A percentile compares a stretch with the other conserved stretches of the same genome.
These are phyloP conservation scores for Prochilodus magdalenae DNA, from an alignment of 2,113 vertebrate genomes.

Conservation along the genomic window DNA sequence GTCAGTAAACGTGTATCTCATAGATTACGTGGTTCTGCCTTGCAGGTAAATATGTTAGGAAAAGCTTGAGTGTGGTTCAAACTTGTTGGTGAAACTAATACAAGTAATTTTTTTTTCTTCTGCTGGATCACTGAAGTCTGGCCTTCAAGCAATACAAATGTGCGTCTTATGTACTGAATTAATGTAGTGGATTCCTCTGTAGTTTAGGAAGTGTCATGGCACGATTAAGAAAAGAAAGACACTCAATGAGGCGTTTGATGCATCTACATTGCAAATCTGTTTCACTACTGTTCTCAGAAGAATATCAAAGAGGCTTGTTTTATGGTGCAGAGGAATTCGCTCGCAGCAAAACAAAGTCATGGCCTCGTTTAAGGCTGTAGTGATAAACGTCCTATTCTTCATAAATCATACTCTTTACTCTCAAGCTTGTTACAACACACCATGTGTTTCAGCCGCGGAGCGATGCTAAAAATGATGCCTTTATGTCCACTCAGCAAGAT, in stretches of 20 bases:
- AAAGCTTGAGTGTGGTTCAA: slow-evolving; percentile 48
- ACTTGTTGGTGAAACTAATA: slow-evolving; percentile 75
- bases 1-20: not conserved
- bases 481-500: not conserved
- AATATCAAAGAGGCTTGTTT: slow-evolving; percentile 48
- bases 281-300: slow-evolving; percentile 15
- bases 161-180: slow-evolving; percentile 17
- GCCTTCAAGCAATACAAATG: slow-evolving; percentile 28
- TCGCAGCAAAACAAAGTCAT: slow-evolving; percentile 42
- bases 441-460: not conserved
- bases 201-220: slow-evolving; percentile 43
- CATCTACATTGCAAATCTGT: not conserved
- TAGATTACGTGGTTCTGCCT: not conserved
- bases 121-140: not conserved
- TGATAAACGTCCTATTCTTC: slow-evolving; percentile 24
- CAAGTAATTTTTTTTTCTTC: slow-evolving; percentile 69
- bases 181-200: slow-evolving; percentile 13
- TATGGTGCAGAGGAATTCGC: slow-evolving; percentile 68
- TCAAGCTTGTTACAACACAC: not conserved
- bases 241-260: slow-evolving; percentile 1
- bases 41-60: not conserved
- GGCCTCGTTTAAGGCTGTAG: slow-evolving; percentile 24
- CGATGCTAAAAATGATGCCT: not conserved
- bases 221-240: slow-evolving; percentile 28
- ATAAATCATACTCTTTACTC: slow-evolving; percentile 24